Evolutionary conservation across 2,888 invertebrate species (phyloP), one percentile per base, ranked within the genome.

Genomic region (Drosophila colorata): DNA sequence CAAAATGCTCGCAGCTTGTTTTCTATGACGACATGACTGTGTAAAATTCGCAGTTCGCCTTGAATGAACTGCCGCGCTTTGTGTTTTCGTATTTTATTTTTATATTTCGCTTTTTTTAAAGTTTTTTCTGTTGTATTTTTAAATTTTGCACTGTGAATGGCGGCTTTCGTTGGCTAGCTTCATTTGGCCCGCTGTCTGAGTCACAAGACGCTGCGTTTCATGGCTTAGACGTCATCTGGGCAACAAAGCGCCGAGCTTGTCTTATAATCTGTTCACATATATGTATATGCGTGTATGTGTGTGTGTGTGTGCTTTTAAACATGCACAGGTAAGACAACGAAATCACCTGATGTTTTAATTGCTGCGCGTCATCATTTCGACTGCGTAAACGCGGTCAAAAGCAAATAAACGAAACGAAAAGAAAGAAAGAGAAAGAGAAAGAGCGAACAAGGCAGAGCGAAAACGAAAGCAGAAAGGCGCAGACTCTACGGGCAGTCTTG

Each of bases 311-410:
- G 44, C 25, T 31, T 53, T 57, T 51, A 58, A 61, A 55, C 64
- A 57, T 65, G 74, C 49, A 37, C 72, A 66, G 80, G 83, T 82
- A 68, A 85, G 52, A 69, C 72, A 70, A 58, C 68, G 43, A 76
- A 89, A 86, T 86, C 85, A 86, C 85, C 85, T 86, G 85, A 86
- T 86, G 65, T 86, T 86, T 89, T 87, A 86, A 86, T 89, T 89
- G 87, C 69, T 67, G 68, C 77, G 71, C 83, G 89, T 85, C 85
- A 87, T 85, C 84, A 72, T 74, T 81, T 87, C 60, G 58, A 53
- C 69, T 74, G 69, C 59, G 68, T 78, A 68, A 60, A 74, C 18
- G 71, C 65, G 70, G 70, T 59, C 61, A 64, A 65, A 58, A 56
- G 66, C 35, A 56, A 55, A 31, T 11, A n/a, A 41, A 11, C n/a